Percentiles rank a stretch among this genome's conserved stretches.
Conservation (phyloP, 92 coral and sea anemone genomes). For the Porites rus region DNA sequence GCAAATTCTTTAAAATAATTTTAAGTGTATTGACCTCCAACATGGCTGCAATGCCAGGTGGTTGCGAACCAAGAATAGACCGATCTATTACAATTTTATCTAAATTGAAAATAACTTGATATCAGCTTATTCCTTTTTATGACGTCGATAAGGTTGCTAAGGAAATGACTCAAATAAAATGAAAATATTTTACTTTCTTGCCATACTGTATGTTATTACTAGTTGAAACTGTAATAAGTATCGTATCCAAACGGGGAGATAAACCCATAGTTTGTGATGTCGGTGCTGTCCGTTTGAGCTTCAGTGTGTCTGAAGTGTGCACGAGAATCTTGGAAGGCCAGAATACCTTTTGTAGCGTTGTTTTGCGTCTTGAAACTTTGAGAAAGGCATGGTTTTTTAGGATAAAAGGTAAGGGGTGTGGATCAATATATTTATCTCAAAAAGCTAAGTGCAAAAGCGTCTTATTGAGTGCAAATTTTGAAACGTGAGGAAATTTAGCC, state of each 20-base stretch:
- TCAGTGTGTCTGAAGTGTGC: background rate
- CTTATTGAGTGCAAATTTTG: background rate
- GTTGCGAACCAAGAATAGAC: no score
- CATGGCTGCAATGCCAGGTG: no score
- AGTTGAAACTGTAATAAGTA: background rate
- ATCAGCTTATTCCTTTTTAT: no score
- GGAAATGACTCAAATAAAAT: background rate
- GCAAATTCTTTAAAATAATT: no score
- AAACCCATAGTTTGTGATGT: background rate
- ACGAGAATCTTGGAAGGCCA: background rate
- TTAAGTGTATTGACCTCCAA: no score
- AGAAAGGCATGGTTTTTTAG: background rate
- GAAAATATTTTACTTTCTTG: background rate
- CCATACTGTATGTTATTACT: background rate
- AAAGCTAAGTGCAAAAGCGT: background rate
- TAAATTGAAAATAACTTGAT: no score
- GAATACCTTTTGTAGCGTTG: background rate
- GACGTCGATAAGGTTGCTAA: conserved; percentile 26
- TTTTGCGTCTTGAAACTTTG: background rate
- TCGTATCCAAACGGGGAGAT: background rate
- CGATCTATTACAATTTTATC: no score
- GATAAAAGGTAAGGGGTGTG: background rate
- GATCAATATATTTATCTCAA: background rate
- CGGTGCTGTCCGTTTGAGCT: background rate
- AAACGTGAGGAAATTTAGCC: background rate